Conservation (phyloP, 2,797 vertebrate species). For the Anguilla anguilla region DNA sequence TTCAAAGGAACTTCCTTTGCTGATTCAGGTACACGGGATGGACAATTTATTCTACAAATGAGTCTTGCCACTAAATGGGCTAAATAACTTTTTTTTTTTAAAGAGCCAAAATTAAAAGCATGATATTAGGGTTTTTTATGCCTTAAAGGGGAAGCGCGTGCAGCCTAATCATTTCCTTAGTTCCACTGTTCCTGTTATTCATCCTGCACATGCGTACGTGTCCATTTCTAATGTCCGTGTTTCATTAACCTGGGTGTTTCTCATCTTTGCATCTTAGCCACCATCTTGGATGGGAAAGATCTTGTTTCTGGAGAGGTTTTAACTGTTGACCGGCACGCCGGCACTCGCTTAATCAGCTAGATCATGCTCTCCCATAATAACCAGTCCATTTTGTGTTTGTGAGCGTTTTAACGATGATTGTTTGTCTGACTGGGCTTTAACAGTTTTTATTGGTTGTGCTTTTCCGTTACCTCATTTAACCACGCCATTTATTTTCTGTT, state of each 20-base stretch:
- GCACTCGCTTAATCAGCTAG: not conserved
- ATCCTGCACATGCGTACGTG: not conserved
- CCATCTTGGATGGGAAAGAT: not conserved
- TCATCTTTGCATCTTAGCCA: not conserved
- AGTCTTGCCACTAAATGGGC: not conserved
- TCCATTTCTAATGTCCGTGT: not conserved
- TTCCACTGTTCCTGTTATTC: not conserved
- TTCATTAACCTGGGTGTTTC: not conserved
- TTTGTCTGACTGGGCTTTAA: not conserved
- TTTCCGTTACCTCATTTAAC: conserved; percentile 23
- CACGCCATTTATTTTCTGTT: conserved; percentile 63
- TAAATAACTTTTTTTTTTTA: not conserved
- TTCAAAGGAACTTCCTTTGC: not conserved
- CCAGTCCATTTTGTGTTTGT: not conserved
- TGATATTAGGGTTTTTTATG: not conserved
- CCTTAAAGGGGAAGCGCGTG: not conserved
- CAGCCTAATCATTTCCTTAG: not conserved
- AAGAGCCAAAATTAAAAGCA: not conserved
- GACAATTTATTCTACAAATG: not conserved
- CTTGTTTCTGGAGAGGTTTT: not conserved
- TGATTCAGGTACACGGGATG: not conserved
- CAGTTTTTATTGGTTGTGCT: conserved; percentile 20
- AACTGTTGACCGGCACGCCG: not conserved
- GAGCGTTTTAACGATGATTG: not conserved
- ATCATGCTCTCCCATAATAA: not conserved